phyloP scores from a whole-genome alignment of 2,113 vertebrate species.

The Marcusenius ussheri region DNA sequence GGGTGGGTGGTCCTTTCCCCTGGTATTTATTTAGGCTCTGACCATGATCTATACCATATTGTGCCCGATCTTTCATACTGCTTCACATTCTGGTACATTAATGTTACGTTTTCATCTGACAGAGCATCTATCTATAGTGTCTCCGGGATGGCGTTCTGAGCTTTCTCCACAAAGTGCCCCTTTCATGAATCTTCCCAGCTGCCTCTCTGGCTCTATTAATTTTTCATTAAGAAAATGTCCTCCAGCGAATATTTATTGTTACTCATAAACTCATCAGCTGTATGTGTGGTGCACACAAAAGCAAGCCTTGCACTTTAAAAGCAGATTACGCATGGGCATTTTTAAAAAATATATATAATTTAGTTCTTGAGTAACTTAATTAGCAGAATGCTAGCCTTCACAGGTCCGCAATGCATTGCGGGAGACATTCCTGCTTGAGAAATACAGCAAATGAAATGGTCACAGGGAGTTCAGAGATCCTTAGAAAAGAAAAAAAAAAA shows the following conservation, averaged over 20 bases:
- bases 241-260: conserved; percentile 4
- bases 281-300: not conserved
- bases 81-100: not conserved
- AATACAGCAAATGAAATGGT: not conserved
- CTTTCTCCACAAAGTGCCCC: not conserved
- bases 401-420: not conserved
- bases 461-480: not conserved
- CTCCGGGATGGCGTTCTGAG: not conserved
- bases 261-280: not conserved
- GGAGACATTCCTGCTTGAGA: not conserved
- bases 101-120: not conserved
- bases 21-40: not conserved
- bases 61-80: not conserved
- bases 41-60: not conserved
- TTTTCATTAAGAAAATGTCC: conserved; percentile 7
- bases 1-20: not conserved
- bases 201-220: not conserved
- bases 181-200: not conserved
- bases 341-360: not conserved
- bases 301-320: not conserved
- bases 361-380: not conserved
- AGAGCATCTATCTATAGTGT: not conserved
- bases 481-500: not conserved
- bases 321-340: not conserved
- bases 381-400: not conserved